Percentiles rank a stretch among this genome's conserved stretches.
These are phyloP conservation scores for Orbicella faveolata DNA, from an alignment of 64 coral and sea anemone species.

Conservation along the genomic window DNA sequence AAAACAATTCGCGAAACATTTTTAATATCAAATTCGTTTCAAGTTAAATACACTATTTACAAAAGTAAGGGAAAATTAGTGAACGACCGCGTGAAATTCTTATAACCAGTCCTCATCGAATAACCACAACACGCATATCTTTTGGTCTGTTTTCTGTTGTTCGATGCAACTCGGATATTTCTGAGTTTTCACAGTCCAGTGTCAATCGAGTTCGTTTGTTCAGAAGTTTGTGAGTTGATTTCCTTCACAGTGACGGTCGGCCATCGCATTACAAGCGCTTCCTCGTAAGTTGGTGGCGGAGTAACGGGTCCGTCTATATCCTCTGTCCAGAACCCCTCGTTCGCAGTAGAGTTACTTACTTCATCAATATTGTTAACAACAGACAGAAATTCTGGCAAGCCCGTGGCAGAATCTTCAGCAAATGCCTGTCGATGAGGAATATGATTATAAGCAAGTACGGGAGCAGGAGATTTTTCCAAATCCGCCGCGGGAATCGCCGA, in stretches of 20 bases:
- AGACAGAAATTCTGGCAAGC: neutral
- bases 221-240: conserved; percentile 3
- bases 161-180: neutral
- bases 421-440: conserved; percentile 24
- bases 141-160: neutral
- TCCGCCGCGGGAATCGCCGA: neutral
- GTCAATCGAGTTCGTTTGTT: neutral
- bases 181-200: conserved; percentile 3
- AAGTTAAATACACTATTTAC: conserved; percentile 25
- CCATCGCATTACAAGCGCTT: conserved; percentile 36
- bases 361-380: conserved; percentile 1
- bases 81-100: neutral
- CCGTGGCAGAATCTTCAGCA: conserved; percentile 2
- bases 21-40: neutral
- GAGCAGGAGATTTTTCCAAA: conserved; percentile 38
- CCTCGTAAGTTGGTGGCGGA: conserved; percentile 29
- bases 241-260: conserved; percentile 9
- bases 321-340: conserved; percentile 36
- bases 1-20: neutral
- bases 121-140: no score
- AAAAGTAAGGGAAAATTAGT: neutral
- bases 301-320: conserved; percentile 26
- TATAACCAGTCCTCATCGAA: neutral
- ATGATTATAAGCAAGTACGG: neutral
- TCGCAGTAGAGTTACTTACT: neutral